These are phyloP conservation scores for Crotalus viridis DNA, from an alignment of 2,113 vertebrate species.

Conservation along the genomic window DNA sequence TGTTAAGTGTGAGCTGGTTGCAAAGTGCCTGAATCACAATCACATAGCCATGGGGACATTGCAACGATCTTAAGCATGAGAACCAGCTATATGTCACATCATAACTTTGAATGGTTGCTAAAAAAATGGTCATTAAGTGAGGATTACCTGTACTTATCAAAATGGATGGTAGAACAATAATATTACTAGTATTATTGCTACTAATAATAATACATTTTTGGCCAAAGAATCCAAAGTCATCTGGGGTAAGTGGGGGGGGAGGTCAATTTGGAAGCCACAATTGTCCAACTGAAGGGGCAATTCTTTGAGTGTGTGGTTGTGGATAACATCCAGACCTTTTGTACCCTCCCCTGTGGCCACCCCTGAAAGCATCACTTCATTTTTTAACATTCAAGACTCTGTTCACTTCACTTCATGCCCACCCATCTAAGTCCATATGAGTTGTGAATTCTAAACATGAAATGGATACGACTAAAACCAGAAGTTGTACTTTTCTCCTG, in stretches of 20 bases:
- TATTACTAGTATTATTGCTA: background rate
- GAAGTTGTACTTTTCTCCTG: background rate
- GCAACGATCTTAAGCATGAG: background rate
- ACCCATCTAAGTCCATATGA: background rate
- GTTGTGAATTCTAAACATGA: constrained; percentile 9
- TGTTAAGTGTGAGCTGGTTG: background rate
- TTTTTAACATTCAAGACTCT: constrained; percentile 3
- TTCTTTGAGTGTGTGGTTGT: background rate
- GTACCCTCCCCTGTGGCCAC: background rate
- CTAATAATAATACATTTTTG: background rate
- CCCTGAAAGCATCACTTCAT: background rate
- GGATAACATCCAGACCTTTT: background rate
- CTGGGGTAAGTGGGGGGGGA: background rate
- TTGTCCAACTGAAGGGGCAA: background rate
- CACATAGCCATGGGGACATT: background rate
- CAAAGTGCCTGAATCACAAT: background rate
- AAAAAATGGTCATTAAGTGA: background rate
- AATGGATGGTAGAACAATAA: background rate
- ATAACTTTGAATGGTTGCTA: background rate
- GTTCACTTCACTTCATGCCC: background rate
- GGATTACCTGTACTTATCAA: background rate
- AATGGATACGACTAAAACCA: background rate
- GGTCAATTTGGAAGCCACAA: background rate
- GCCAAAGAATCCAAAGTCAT: background rate
- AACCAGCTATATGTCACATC: background rate